A percentile compares a stretch with the other conserved stretches of the same genome.
phyloP scores from a whole-genome alignment of 2,113 vertebrate species.

The Pelodiscus sinensis region DNA sequence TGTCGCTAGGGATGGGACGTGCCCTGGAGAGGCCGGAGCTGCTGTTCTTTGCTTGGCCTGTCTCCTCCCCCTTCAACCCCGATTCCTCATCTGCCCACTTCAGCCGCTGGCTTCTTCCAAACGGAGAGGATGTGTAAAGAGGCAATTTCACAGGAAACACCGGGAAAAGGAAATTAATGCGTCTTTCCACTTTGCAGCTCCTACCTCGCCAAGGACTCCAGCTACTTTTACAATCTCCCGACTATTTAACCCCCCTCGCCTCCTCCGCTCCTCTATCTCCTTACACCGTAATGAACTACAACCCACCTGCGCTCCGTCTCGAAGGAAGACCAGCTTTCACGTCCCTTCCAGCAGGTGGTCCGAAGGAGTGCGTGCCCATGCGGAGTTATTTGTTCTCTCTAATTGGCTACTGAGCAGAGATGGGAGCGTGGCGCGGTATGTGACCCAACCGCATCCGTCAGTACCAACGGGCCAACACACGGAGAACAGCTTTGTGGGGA shows the following conservation, averaged over 20 bases:
- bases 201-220: neutral
- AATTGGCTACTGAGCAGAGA: neutral
- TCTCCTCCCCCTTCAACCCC: too few species aligned
- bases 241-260: neutral
- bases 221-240: constrained; percentile 4
- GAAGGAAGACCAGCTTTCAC: neutral
- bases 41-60: neutral
- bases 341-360: neutral
- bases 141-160: constrained; percentile 35
- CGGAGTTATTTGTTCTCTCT: constrained; percentile 18
- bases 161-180: constrained; percentile 24
- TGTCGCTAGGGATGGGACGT: neutral
- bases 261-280: neutral
- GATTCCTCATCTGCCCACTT: neutral
- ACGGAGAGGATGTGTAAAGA: neutral
- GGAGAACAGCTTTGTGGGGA: neutral
- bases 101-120: neutral
- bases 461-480: fast-evolving
- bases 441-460: neutral
- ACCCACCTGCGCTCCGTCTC: constrained; percentile 26
- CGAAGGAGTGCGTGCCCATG: neutral
- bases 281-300: constrained; percentile 25
- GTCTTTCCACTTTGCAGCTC: constrained; percentile 44
- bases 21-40: neutral
- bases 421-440: neutral